These are phyloP conservation scores for Diaphora mendica DNA, from an alignment of 2,888 invertebrate species.

Conservation along the genomic window DNA sequence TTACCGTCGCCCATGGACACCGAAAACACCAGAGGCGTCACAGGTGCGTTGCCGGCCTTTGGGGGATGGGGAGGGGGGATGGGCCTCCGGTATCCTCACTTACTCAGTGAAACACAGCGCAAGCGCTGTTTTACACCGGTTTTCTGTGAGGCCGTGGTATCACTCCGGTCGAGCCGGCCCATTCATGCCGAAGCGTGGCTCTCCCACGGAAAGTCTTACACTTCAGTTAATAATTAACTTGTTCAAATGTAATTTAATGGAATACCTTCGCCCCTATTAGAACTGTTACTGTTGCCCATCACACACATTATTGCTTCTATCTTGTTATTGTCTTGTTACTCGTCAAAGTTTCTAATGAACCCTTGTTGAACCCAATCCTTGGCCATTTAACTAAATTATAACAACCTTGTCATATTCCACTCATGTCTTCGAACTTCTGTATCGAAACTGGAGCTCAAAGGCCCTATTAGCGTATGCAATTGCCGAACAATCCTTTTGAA, in stretches of 20 bases:
- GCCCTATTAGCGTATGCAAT: background rate
- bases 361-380: background rate
- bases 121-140: too few species aligned
- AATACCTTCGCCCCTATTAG: background rate
- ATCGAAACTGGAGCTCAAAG: background rate
- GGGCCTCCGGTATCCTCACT: too few species aligned
- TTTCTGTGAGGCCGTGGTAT: too few species aligned
- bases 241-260: background rate
- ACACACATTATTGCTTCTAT: background rate
- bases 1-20: too few species aligned
- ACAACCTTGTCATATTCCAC: background rate
- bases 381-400: background rate
- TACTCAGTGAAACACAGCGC: too few species aligned
- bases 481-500: background rate
- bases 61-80: too few species aligned
- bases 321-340: background rate
- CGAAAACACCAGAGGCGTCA: too few species aligned
- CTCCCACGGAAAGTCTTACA: too few species aligned
- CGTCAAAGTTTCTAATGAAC: background rate
- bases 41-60: too few species aligned
- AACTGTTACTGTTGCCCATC: too few species aligned
- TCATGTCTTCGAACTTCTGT: background rate
- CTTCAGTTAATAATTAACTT: background rate
- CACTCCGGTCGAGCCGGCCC: too few species aligned
- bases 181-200: too few species aligned